Evolutionary conservation across 2,797 vertebrate species (phyloP), one percentile per base, ranked within the genome.

Genomic region (Alfaro cultratus): DNA sequence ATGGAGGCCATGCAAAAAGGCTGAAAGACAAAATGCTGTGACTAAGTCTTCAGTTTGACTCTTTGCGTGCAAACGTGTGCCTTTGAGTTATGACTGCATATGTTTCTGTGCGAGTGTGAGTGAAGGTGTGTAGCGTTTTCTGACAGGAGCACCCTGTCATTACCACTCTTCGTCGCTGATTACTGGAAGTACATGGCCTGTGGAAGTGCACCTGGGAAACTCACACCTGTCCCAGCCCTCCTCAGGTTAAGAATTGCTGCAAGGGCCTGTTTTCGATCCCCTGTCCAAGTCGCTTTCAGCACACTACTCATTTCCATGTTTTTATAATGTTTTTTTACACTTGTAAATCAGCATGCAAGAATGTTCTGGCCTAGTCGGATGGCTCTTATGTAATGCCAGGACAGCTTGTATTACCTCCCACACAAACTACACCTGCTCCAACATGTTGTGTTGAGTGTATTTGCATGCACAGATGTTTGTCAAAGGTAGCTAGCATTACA

Each of bases 141-240:
- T 80, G 86, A 82, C 86, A 87, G 76, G 83, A 74, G 78, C 80
- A 92, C 84, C 90, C 92, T 95, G 93, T 95, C 87, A 95, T 95
- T 93, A 95, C 76, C 67, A 16, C 64, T 83, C 88, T 75, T 49
- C 76, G 75, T 79, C 86, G 83, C 86, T 91, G 87, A 92, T 96
- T 91, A 92, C 91, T 78, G 88, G 81, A 62, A 85, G 86, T 89
- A 23, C 88, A 87, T 92, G 86, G 94, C 94, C 94, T 83, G 84
- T 92, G 90, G 94, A 91, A 77, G 49, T 91, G 82, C 95, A 94
- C 94, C 95, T 95, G 94, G 93, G 85, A 82, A 60, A 84, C 90
- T 92, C 94, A 94, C 93, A 95, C 93, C 95, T 95, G 93, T 84
- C 89, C 75, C 1, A 23, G 78, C 83, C 70, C 64, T 31, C 26